These are phyloP conservation scores for Apus apus DNA, from an alignment of 2,113 vertebrate species.

Conservation along the genomic window DNA sequence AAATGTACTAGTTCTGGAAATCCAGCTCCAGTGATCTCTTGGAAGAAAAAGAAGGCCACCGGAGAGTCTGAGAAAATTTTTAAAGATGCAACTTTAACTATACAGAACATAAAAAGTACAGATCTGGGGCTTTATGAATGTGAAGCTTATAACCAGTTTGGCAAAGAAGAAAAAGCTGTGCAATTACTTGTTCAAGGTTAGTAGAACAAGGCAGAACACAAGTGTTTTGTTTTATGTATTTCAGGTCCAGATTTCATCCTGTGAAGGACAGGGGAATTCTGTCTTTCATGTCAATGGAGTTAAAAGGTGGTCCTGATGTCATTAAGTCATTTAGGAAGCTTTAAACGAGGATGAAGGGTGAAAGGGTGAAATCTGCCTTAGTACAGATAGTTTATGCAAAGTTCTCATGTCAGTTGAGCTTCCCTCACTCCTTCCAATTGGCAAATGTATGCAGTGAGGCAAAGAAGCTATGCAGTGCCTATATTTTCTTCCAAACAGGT, in stretches of 20 bases:
- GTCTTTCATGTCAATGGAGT: neutral
- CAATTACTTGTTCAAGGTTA: constrained; percentile 72
- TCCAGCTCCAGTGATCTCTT: constrained; percentile 68
- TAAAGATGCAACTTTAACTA: constrained; percentile 52
- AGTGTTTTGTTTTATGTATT: neutral
- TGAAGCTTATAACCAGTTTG: constrained; percentile 64
- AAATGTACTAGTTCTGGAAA: constrained; percentile 70
- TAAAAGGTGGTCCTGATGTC: neutral
- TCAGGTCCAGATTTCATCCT: neutral
- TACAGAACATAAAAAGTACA: constrained; percentile 60
- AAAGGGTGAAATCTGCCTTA: neutral
- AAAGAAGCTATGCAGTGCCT: neutral
- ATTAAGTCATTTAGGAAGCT: neutral
- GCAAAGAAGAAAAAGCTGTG: constrained; percentile 58
- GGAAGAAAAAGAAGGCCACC: constrained; percentile 41
- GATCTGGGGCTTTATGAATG: constrained; percentile 75
- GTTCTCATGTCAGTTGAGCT: neutral
- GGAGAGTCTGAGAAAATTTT: constrained; percentile 43
- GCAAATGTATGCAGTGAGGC: neutral
- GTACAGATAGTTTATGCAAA: neutral
- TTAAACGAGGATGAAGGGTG: neutral
- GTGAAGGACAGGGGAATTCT: neutral
- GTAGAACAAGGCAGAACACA: neutral
- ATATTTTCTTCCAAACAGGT: neutral
- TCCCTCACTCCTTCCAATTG: neutral